These are phyloP conservation scores for Dendropsophus ebraccatus DNA, from an alignment of 2,113 vertebrate species.

Conservation along the genomic window DNA sequence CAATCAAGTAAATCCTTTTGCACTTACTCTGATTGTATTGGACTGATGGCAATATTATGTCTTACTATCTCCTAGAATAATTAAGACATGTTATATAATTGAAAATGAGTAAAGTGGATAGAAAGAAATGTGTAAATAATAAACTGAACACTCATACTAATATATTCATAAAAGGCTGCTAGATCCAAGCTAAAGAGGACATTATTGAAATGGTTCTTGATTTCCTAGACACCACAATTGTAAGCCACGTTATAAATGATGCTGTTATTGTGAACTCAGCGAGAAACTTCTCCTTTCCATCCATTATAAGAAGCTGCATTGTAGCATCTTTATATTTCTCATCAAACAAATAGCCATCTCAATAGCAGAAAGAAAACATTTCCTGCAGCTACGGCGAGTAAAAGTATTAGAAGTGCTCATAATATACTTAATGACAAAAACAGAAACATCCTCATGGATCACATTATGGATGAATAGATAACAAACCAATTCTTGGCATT, in stretches of 20 bases:
- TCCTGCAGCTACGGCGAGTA: constrained; percentile 23
- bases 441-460: constrained; percentile 34
- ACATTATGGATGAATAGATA: constrained; percentile 46
- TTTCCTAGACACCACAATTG: background rate
- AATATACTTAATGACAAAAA: constrained; percentile 50
- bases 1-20: background rate
- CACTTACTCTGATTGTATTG: background rate
- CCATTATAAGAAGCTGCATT: background rate
- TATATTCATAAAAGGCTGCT: background rate
- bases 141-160: background rate
- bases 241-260: background rate
- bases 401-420: constrained; percentile 37
- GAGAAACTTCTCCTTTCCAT: background rate
- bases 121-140: background rate
- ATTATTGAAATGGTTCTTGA: background rate
- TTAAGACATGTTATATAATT: background rate
- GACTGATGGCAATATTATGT: background rate
- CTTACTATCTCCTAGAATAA: background rate
- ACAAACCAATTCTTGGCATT: background rate
- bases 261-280: background rate
- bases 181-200: background rate
- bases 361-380: constrained; percentile 39
- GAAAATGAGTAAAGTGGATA: background rate
- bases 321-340: constrained; percentile 14
- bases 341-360: constrained; percentile 39